Evolutionary conservation across 1,140 invertebrate genomes (phyloP), one percentile per base, ranked within the genome.

Genomic region (Drosophila ironensis): DNA sequence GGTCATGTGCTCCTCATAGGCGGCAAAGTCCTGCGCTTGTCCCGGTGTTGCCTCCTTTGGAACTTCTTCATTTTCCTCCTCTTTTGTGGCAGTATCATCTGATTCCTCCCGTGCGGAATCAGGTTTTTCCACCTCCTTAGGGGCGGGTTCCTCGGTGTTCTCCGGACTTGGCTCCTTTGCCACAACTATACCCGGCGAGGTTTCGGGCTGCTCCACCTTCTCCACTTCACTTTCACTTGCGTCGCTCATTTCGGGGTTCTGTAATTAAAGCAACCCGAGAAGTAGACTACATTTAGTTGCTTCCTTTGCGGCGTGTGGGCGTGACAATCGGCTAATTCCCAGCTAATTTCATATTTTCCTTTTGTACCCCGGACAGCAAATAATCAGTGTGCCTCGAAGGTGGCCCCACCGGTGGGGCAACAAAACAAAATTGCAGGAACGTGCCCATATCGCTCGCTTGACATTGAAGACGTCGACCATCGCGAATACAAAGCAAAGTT

Each of bases 1-100:
- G 4, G 74, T 81, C 12, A 94, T 90, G 90, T 93, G 90, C 86
- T 92, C 80, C 8, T 90, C 84, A 80, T 92, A 91, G 86, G 89
- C 91, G 2, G 78, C 67, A 61, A 80, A 86, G 11, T 87, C 72
- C 41, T 84, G 77, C 9, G 35, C 14, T 25, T 35, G 33, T 16
- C n/a, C n/a, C n/a, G n/a, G n/a, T n/a, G n/a, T n/a, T n/a, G 38
- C 37, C 27, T 17, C 37, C 8, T 22, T 17, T 4, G 22, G 16
- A 5, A 20, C 20, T 74, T 40, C n/a, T 50, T 28, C 11, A 16
- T 46, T 69, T 12, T 42, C 12, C 25, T 27, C n/a, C n/a, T n/a
- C n/a, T n/a, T n/a, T n/a, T n/a, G n/a, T 27, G 25, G 25, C 7
- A 9, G 25, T 27, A 3, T 33, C 30, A 33, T 33, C 30, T 14